Conservation (phyloP, 1,140 invertebrate species). For the Drosophila mayri region DNA sequence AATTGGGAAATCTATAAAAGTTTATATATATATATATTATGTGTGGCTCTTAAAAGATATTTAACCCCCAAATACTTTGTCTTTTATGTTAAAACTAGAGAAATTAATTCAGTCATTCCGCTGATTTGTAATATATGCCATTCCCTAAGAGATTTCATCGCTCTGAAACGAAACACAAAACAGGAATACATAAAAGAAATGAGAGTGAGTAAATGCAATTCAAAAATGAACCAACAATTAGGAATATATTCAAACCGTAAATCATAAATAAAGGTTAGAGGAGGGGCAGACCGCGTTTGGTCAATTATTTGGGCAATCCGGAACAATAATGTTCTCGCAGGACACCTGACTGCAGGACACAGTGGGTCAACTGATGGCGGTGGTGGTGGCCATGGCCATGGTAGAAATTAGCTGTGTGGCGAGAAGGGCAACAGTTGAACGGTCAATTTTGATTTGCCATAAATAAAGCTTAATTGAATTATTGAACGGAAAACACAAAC, state of each 20-base stretch:
- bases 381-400: neutral
- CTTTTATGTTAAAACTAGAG: too few species aligned
- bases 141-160: neutral
- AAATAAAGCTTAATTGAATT: slow-evolving; percentile 78
- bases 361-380: slow-evolving; percentile 29
- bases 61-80: neutral
- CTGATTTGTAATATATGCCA: too few species aligned
- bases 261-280: slow-evolving; percentile 23
- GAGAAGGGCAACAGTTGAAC: slow-evolving; percentile 34
- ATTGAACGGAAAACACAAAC: slow-evolving; percentile 49
- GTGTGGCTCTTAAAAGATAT: neutral
- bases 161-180: slow-evolving; percentile 24
- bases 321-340: slow-evolving; percentile 47
- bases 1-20: neutral
- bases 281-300: slow-evolving; percentile 13
- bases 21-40: too few species aligned
- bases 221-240: slow-evolving; percentile 29
- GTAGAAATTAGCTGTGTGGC: slow-evolving; percentile 39
- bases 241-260: slow-evolving; percentile 33
- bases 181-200: slow-evolving; percentile 19
- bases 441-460: slow-evolving; percentile 71
- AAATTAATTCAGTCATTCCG: neutral
- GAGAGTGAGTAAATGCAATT: neutral
- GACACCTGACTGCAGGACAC: slow-evolving; percentile 12
- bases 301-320: slow-evolving; percentile 41